These are phyloP conservation scores for Aptenodytes forsteri DNA, from an alignment of 2,113 vertebrate genomes.

Conservation along the genomic window DNA sequence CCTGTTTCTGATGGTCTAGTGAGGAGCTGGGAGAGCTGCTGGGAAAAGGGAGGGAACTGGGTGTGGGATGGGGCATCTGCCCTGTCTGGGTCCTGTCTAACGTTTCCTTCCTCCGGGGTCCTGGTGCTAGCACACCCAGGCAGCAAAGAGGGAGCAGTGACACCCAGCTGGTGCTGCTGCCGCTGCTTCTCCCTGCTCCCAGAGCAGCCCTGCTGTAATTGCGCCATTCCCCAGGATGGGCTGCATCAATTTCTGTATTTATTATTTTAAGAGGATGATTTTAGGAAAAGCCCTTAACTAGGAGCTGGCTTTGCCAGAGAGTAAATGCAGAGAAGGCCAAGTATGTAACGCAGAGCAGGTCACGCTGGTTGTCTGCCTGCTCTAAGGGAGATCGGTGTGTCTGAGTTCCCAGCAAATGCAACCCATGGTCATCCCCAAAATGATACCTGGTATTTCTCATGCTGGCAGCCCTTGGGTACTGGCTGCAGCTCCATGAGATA, in stretches of 20 bases:
- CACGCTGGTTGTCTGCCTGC: neutral
- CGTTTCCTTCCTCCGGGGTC: neutral
- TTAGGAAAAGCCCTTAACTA: neutral
- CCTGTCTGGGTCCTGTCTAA: neutral
- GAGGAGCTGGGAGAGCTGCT: neutral
- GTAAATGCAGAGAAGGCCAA: neutral
- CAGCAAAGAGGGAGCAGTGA: neutral
- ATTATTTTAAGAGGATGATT: neutral
- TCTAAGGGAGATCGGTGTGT: neutral
- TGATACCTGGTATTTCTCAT: neutral
- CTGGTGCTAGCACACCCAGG: neutral
- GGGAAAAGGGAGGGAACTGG: neutral
- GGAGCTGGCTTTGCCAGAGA: neutral
- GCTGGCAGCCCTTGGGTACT: neutral
- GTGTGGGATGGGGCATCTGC: neutral
- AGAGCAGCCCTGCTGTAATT: neutral
- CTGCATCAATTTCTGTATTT: neutral
- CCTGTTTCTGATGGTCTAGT: neutral
- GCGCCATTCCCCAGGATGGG: neutral
- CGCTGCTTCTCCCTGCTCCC: neutral
- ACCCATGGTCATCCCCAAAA: neutral
- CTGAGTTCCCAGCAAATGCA: neutral
- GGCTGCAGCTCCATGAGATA: neutral
- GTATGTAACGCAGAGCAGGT: neutral
- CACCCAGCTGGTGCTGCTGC: neutral